Percentiles rank a stretch among this genome's conserved stretches.
phyloP scores from a whole-genome alignment of 2,888 invertebrate species.

The Megastigmus dorsalis region DNA sequence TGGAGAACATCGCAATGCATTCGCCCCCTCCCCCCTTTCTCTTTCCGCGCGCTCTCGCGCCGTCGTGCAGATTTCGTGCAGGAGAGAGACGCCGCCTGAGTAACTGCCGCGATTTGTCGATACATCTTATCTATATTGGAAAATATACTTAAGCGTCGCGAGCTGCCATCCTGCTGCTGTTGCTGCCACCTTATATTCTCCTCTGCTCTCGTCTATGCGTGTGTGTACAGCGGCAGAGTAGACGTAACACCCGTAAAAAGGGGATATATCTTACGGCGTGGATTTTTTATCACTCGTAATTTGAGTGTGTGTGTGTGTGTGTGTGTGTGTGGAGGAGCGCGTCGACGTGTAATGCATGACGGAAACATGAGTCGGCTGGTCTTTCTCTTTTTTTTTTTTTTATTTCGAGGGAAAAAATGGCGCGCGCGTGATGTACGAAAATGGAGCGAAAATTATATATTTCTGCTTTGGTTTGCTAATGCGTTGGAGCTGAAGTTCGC shows the following conservation, averaged over 20 bases:
- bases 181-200: no score
- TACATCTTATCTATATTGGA: constrained; percentile 47
- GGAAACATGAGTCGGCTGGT: constrained; percentile 6
- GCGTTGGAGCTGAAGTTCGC: no score
- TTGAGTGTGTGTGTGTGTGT: background rate
- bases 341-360: constrained; percentile 1
- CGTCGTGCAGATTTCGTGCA: constrained; percentile 4
- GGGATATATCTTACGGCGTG: constrained; percentile 3
- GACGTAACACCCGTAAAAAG: background rate
- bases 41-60: background rate
- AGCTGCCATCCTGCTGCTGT: no score
- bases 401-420: background rate
- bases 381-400: no score
- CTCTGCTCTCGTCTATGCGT: background rate
- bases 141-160: constrained; percentile 30
- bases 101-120: constrained; percentile 46
- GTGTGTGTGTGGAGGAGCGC: background rate
- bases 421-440: background rate
- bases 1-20: background rate
- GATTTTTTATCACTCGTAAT: constrained; percentile 21
- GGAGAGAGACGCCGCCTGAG: constrained; percentile 5
- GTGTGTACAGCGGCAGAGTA: background rate
- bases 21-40: background rate
- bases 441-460: no score
- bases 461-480: no score